Evolutionary conservation across 2,113 vertebrate species (phyloP), one percentile per base, ranked within the genome.

Genomic region (Balaenoptera acutorostrata): DNA sequence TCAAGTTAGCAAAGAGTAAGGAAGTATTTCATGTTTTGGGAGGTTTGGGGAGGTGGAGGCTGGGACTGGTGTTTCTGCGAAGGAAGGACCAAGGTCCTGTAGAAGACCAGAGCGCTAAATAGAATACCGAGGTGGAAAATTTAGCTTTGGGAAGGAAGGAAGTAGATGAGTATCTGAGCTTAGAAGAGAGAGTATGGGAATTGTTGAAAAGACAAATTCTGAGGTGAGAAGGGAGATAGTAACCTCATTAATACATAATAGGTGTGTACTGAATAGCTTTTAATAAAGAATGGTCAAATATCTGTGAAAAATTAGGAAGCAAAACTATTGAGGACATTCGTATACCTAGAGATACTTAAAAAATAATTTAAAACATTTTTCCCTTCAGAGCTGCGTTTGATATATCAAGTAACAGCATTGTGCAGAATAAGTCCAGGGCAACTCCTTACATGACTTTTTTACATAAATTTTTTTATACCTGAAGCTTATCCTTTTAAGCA

Each of bases 401-500:
- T 93, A 85, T 88, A 77, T 95, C 29, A 93, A 66, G n/a, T 93
- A 95, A 55, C 88, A 93, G 8, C 4, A 21, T 91, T 96, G 14
- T 97, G 55, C 52, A 97, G 52, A 93, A n/a, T 69, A 77, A 80
- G 20, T 95, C 63, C 66, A 55, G 87, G 25, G 52, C 80, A 66
- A 74, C 39, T 90, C 29, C 6, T 97, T 83, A 88, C 14, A 41
- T 94, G 59, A 74, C 11, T 86, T 88, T 94, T 95, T 94, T 41
- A 81, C 52, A 64, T 91, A 63, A 81, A 77, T 71, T 88, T 84
- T 91, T 83, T 90, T 88, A 83, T 80, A 84, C 57, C 97, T 97
- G 98, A 97, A 97, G 98, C 97, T 98, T 97, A 97, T 97, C 75
- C 97, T 97, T 97, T 97, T 98, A 97, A 97, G 90, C 94, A 92